Evolutionary conservation across 1,140 invertebrate genomes (phyloP).

Genomic region (Neodiprion pinetum): DNA sequence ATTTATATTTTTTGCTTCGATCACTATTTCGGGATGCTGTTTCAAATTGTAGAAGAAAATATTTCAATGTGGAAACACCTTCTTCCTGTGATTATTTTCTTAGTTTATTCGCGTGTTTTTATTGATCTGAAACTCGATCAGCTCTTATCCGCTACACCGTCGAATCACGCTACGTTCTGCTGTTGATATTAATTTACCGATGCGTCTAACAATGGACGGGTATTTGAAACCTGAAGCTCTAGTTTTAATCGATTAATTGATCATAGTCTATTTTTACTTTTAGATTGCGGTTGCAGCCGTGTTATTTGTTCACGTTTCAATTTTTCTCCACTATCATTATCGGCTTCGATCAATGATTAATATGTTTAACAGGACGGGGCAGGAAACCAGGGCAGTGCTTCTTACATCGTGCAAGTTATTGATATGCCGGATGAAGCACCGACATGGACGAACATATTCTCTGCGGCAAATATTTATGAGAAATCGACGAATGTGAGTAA

Average conservation of each 20-base stretch:
- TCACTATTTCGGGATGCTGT: too few relatives aligned
- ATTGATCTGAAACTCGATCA: too few relatives aligned
- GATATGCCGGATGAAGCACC: slow-evolving; percentile 63
- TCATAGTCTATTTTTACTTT: background rate
- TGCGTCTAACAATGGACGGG: background rate
- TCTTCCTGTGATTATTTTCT: too few relatives aligned
- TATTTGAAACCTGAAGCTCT: too few relatives aligned
- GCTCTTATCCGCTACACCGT: too few relatives aligned
- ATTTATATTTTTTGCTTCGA: too few relatives aligned
- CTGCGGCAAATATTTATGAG: slow-evolving; percentile 62
- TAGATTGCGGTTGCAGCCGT: background rate
- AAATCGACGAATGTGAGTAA: slow-evolving; percentile 48
- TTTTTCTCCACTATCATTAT: too few relatives aligned
- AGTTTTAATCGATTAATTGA: background rate
- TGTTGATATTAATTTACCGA: background rate
- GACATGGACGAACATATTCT: slow-evolving; percentile 61
- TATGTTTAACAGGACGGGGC: slow-evolving; percentile 51
- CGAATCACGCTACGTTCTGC: too few relatives aligned
- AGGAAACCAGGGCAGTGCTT: slow-evolving; percentile 55
- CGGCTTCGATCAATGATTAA: slow-evolving; percentile 12
- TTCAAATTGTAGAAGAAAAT: too few relatives aligned
- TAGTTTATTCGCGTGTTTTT: too few relatives aligned
- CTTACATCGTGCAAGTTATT: slow-evolving; percentile 61
- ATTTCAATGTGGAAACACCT: too few relatives aligned
- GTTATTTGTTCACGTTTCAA: slow-evolving; percentile 20